Conservation (phyloP, 2,797 vertebrate species). For the Scolopax bukidnonensis region DNA sequence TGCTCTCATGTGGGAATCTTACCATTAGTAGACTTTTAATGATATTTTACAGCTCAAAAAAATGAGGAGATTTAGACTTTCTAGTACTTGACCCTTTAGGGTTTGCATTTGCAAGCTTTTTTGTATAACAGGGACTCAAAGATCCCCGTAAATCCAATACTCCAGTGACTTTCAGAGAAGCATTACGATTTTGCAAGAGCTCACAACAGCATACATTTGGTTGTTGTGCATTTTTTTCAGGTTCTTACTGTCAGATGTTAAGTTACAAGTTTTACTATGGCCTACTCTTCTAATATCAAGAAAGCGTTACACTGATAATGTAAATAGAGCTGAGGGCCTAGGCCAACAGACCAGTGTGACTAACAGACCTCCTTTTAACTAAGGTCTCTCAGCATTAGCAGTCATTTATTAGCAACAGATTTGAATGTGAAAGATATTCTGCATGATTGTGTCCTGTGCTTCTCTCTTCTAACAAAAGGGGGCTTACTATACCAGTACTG, state of each 20-base stretch:
- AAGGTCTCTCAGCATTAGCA: not conserved
- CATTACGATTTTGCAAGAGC: not conserved
- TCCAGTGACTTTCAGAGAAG: not conserved
- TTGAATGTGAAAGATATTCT: not conserved
- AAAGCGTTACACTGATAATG: not conserved
- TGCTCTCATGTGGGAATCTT: not conserved
- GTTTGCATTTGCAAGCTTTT: not conserved
- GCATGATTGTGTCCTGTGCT: not conserved
- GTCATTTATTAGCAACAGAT: not conserved
- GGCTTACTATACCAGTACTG: conserved; percentile 86
- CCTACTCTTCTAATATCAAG: not conserved
- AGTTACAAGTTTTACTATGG: not conserved
- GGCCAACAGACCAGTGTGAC: not conserved
- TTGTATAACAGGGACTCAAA: not conserved
- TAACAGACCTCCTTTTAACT: not conserved
- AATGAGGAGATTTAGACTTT: not conserved
- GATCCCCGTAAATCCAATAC: not conserved
- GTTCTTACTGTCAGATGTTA: not conserved
- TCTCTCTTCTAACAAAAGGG: not conserved
- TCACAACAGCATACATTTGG: not conserved
- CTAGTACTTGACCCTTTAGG: not conserved
- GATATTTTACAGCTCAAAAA: not conserved
- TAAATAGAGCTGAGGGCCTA: not conserved
- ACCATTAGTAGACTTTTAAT: not conserved
- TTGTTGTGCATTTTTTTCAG: not conserved